phyloP scores from a whole-genome alignment of 2,888 invertebrate species.

The Eumerus sabulonum region DNA sequence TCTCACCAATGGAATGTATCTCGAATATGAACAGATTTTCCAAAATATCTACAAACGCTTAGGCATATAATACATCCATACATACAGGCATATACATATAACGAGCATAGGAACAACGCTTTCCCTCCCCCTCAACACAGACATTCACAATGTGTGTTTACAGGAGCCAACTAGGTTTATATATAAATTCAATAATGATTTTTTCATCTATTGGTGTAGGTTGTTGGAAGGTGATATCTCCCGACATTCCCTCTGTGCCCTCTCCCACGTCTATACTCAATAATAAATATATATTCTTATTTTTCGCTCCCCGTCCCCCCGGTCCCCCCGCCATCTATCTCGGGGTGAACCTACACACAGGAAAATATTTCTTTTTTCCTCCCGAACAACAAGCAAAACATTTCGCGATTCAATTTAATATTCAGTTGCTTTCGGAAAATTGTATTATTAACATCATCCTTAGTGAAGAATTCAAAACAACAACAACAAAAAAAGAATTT shows the following conservation, averaged over 20 bases:
- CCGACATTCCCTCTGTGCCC: constrained; percentile 56
- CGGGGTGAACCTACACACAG: constrained; percentile 36
- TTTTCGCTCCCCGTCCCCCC: constrained; percentile 21
- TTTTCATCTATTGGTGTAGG: constrained; percentile 60
- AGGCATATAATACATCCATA: not conserved
- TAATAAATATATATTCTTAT: constrained; percentile 53
- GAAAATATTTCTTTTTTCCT: constrained; percentile 50
- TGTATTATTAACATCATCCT: constrained; percentile 78
- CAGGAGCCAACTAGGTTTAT: constrained; percentile 10
- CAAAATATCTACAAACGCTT: constrained; percentile 54
- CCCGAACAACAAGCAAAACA: constrained; percentile 63
- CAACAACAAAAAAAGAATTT: too few relatives aligned
- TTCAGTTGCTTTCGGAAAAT: constrained; percentile 80
- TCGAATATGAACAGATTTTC: constrained; percentile 38
- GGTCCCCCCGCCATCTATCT: too few relatives aligned
- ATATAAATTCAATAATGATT: constrained; percentile 55
- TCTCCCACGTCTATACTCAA: constrained; percentile 53
- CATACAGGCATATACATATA: constrained; percentile 4
- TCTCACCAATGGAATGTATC: constrained; percentile 40
- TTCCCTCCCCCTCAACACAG: constrained; percentile 19
- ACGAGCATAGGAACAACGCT: constrained; percentile 36
- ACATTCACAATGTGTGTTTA: too few relatives aligned
- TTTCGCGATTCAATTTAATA: constrained; percentile 69
- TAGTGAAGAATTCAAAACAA: constrained; percentile 71
- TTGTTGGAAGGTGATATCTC: constrained; percentile 69